Base-by-base conservation (phyloP, 2,888 invertebrate species). In the Panzeria rudis region DNA sequence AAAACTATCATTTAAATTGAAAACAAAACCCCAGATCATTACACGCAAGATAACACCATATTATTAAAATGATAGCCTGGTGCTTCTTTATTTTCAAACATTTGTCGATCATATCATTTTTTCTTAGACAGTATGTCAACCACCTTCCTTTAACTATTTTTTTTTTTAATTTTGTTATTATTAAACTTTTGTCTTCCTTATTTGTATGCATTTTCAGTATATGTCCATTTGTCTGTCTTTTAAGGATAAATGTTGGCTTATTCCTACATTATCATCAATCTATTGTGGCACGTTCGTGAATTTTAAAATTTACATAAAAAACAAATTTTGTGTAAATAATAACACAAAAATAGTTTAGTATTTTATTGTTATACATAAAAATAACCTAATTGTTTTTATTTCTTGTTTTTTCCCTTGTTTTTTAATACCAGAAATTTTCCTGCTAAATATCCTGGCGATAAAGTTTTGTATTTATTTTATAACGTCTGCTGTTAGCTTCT, bases 41-140 rank as follows among this genome's bases (percentile, higher is more conserved):
- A 66, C 85, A 85, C 85, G 85, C 85, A 85, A 85, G 85, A 85
- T 85, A 85, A 85, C 85, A 85, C 85, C 75, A 85, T 85, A 64
- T 85, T 71, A 85, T 85, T 85, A 85, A 85, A 82, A 72, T 75
- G 20, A 79, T 82, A 78, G 66, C n/a, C 66, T 59, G 66, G 20
- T 79, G 29, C 64, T 72, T 64, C 72, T 64, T 35, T 32, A 17
- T 54, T 23, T 41, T 38, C 17, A n/a, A 54, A n/a, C 17, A 29
- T 72, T 62, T 72, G 47, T 44, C 71, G 41, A 69, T 84, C 68
- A 73, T 75, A 69, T 81, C 35, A 75, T 78, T 73, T 47, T 68
- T 35, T 80, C 47, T 80, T 80, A 82, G 82, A 78, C 81, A 78
- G 68, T 52, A 68, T 82, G 85, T 78, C 85, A 82, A 81, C 75